Conservation (phyloP, 2,797 vertebrate species). For the Lagorchestes hirsutus region DNA sequence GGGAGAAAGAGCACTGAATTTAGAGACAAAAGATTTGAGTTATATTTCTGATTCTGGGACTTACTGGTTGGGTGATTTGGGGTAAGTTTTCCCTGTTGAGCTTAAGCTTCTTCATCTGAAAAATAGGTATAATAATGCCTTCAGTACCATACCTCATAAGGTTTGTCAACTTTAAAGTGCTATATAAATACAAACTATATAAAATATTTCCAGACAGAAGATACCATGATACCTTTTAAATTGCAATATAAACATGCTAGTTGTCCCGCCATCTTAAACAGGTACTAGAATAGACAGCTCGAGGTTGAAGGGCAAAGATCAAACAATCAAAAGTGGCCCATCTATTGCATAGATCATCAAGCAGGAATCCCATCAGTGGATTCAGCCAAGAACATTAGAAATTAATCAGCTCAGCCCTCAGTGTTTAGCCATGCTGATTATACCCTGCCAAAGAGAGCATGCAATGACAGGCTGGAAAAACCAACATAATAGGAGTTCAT, state of each 20-base stretch:
- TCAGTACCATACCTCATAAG: not conserved
- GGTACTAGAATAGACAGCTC: slow-evolving; percentile 84
- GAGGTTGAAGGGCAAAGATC: slow-evolving; percentile 88
- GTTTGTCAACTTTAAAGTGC: not conserved
- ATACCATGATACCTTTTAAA: slow-evolving; percentile 81
- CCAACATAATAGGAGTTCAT: slow-evolving; percentile 89
- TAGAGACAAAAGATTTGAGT: not conserved
- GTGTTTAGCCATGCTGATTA: slow-evolving; percentile 93
- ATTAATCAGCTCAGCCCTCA: slow-evolving; percentile 91
- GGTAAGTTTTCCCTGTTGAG: not conserved
- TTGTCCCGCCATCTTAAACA: slow-evolving; percentile 84
- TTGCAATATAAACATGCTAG: slow-evolving; percentile 67
- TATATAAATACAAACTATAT: not conserved
- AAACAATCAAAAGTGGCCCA: slow-evolving; percentile 93
- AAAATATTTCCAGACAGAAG: slow-evolving; percentile 32
- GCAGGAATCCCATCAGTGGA: slow-evolving; percentile 92
- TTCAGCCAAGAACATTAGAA: slow-evolving; percentile 87
- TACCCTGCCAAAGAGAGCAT: slow-evolving; percentile 84
- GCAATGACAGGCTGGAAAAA: slow-evolving; percentile 85
- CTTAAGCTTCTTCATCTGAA: not conserved
- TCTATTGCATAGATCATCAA: slow-evolving; percentile 95
- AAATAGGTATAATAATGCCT: not conserved
- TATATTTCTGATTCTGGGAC: not conserved
- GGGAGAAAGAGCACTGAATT: not conserved
- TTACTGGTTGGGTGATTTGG: not conserved